Evolutionary conservation across 2,113 vertebrate species (phyloP).

Genomic region (Phaethornis superciliosus): DNA sequence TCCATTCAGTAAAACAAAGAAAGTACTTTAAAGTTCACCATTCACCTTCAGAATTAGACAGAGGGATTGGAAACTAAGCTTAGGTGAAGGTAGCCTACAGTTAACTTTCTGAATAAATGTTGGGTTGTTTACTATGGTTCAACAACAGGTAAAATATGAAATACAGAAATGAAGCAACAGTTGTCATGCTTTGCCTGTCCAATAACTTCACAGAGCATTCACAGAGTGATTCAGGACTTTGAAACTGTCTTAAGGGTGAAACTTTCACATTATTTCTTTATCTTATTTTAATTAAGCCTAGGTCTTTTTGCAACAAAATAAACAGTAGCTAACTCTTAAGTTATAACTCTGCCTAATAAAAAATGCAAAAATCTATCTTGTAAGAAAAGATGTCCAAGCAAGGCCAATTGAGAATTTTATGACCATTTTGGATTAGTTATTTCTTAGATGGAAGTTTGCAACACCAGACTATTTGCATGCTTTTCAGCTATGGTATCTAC

Average conservation of each 20-base stretch:
- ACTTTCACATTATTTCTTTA: neutral
- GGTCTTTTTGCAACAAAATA: neutral
- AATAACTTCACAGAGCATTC: neutral
- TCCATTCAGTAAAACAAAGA: neutral
- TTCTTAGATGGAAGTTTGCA: constrained; percentile 44
- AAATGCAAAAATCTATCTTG: constrained; percentile 16
- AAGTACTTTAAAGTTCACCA: neutral
- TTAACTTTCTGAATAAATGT: neutral
- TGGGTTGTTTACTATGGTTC: neutral
- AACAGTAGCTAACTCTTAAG: neutral
- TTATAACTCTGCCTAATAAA: neutral
- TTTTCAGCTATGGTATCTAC: constrained; percentile 31
- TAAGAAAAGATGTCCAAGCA: constrained; percentile 32
- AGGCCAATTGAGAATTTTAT: constrained; percentile 10
- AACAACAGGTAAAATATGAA: neutral
- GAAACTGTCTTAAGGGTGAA: neutral
- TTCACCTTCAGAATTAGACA: neutral
- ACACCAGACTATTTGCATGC: neutral
- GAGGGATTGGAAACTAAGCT: neutral
- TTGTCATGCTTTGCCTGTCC: neutral
- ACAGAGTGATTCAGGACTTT: neutral
- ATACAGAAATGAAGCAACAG: neutral
- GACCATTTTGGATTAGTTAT: constrained; percentile 52
- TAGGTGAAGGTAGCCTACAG: neutral
- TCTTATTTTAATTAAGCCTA: neutral